A percentile compares a stretch with the other conserved stretches of the same genome.
Evolutionary conservation across 2,113 vertebrate genomes (phyloP).

Genomic region (Tyto alba): DNA sequence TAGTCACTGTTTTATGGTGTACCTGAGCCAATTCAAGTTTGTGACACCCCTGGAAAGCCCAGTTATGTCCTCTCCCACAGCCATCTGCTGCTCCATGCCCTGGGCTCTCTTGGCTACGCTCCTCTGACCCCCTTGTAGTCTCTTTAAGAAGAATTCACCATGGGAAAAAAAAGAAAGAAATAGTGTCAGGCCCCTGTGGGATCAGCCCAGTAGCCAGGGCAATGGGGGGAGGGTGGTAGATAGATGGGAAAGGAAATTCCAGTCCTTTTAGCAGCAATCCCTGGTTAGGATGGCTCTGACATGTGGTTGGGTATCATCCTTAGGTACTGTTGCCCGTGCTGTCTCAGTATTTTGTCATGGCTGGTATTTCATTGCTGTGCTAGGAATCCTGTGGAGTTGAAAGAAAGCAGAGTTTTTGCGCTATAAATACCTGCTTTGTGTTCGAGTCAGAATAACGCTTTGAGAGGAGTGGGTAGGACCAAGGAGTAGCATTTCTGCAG

Average conservation of each 20-base stretch:
- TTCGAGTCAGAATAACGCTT: neutral
- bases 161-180: neutral
- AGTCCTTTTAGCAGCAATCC: neutral
- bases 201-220: neutral
- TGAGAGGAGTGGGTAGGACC: neutral
- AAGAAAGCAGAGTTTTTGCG: neutral
- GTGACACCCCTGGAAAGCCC: neutral
- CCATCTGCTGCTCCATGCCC: neutral
- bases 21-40: neutral
- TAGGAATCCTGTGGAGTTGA: neutral
- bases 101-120: neutral
- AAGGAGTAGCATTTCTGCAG: neutral
- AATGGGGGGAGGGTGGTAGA: neutral
- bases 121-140: neutral
- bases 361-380: neutral
- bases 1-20: neutral
- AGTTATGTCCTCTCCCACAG: neutral
- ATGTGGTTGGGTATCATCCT: neutral
- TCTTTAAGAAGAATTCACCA: neutral
- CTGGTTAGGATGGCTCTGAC: neutral
- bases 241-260: neutral
- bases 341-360: rapidly evolving
- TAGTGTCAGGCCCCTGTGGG: neutral
- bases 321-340: rapidly evolving
- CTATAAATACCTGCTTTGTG: neutral